Base-by-base conservation (phyloP, 2,113 vertebrate species). In the Percina caprodes region DNA sequence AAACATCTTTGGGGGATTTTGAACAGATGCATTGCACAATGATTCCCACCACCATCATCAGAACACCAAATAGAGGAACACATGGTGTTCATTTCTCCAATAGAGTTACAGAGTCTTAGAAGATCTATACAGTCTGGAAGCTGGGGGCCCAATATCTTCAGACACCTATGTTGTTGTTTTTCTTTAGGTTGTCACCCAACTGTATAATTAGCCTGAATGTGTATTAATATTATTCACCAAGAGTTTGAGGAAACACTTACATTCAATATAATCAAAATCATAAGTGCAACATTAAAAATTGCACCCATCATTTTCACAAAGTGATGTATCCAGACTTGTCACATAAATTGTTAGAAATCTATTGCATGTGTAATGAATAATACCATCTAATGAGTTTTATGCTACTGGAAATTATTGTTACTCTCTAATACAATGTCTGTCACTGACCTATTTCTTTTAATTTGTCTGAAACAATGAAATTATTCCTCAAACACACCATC, bases 401-500 rank as follows among this genome's bases (percentile, higher is more conserved):
- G 30, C 18, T 16, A 6, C 18, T 54, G 26, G 30, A 71, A 71
- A 15, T 45, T 0, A 42, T 21, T 76, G 49, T 54, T 74, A 24
- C 54, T 23, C 3, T 74, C 42, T 39, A 66, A 70, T 35, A 69
- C 19, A 69, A 48, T 48, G 9, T 71, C 39, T 66, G 69, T 81
- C 66, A 71, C 39, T 80, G 51, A 79, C 6, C 16, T 59, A 74
- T 10, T 18, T 68, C 16, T 68, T 77, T 77, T 24, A 74, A 78
- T 83, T 71, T 23, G 19, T 26, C 21, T 71, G 35, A 73, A 69
- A 48, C 60, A 51, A 23, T 54, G 52, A 70, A 72, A 39, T 11
- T 13, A 19, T 14, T 73, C 16, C 24, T 58, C 15, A 42, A 42
- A 42, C 39, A 23, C 18, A 42, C 2, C 1, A 3, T 69, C 13